These are phyloP conservation scores for Sceliomorpha sp. DNA, from an alignment of 2,888 invertebrate species.

Conservation along the genomic window DNA sequence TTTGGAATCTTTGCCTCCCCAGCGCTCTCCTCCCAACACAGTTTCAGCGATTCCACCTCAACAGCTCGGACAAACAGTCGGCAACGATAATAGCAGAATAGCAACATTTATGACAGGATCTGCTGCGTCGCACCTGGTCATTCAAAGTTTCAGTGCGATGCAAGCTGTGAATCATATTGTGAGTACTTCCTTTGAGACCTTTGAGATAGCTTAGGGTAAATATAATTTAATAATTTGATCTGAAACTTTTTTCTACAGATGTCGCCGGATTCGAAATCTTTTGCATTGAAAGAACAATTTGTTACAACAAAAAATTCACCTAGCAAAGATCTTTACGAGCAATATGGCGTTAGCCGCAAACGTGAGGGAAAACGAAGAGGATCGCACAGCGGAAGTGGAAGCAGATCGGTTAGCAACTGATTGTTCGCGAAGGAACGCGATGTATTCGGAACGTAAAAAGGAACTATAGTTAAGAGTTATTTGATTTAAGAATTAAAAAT, in stretches of 20 bases:
- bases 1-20: constrained; percentile 53
- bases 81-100: constrained; percentile 47
- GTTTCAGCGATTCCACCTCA: constrained; percentile 19
- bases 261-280: constrained; percentile 39
- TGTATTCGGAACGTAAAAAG: too few species aligned
- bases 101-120: constrained; percentile 62
- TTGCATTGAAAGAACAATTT: too few species aligned
- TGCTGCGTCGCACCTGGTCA: constrained; percentile 69
- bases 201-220: neutral
- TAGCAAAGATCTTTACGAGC: constrained; percentile 70
- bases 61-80: constrained; percentile 42
- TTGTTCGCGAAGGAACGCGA: too few species aligned
- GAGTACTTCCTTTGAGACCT: too few species aligned
- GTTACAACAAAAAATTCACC: constrained; percentile 36
- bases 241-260: constrained; percentile 25
- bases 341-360: constrained; percentile 70
- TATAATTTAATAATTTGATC: neutral
- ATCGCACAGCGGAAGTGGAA: constrained; percentile 68
- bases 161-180: constrained; percentile 64
- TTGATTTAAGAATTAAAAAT: too few species aligned
- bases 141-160: constrained; percentile 72
- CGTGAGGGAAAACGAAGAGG: constrained; percentile 56
- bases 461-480: too few species aligned
- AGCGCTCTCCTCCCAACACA: constrained; percentile 22
- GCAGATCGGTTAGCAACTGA: constrained; percentile 72